Base-by-base conservation (phyloP, 2,797 vertebrate genomes). In the Karalla daura region DNA sequence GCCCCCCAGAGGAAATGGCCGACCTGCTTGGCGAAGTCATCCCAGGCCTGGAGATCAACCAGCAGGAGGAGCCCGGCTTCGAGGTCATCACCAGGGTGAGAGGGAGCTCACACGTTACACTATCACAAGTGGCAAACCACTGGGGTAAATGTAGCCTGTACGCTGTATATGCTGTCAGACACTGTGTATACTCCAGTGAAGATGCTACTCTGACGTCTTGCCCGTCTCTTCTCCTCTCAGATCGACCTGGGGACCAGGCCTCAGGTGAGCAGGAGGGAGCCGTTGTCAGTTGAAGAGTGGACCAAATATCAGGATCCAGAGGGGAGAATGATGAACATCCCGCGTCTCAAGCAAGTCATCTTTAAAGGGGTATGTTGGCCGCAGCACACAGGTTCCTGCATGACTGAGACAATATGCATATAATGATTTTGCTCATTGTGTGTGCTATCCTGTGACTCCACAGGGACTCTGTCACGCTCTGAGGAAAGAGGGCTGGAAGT, bases 21-120 rank as follows among this genome's bases (percentile, higher is more conserved):
- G 95, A 96, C 76, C 92, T 97, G 63, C 89, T 97, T 67, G 95
- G 91, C 21, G 97, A 98, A 76, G 91, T 96, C 63, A 96, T 99
- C 86, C 95, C 96, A 3, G 96, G 95, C 1, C 92, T 98, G 76
- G 96, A 96, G 89, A 97, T 99, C 89, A 97, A 97, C 87, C 96
- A 98, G 68, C 96, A 98, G 88, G 96, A 97, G 81, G 96, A 99
- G 80, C 96, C 96, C 0, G 96, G 97, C 66, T 97, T 97, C 73
- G 97, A 99, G 94, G 96, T 98, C 86, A 96, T 98, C 89, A 97
- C 96, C 74, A 94, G 95, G 89, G 96, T 99, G 85, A 96, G 70
- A 43, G 23, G 40, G 20, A n/a, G n/a, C n/a, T n/a, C n/a, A n/a
- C n/a, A n/a, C n/a, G n/a, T n/a, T n/a, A n/a, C n/a, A n/a, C n/a